phyloP scores from a whole-genome alignment of 2,888 invertebrate genomes.

The Lordiphosa fenestrarum region DNA sequence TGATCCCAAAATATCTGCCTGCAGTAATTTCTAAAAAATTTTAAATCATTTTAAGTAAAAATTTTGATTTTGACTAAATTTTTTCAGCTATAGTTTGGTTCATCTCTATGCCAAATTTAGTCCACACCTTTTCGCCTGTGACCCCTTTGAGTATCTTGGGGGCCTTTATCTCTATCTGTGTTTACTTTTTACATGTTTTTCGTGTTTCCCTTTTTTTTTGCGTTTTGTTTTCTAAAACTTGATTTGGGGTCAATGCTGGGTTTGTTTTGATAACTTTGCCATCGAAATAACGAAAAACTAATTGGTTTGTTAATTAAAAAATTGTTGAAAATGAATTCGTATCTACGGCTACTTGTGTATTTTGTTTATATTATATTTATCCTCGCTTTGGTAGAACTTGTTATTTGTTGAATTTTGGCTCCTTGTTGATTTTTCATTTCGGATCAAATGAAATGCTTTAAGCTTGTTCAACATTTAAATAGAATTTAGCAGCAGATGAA shows the following conservation, averaged over 20 bases:
- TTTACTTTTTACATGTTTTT: constrained; percentile 49
- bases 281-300: constrained; percentile 61
- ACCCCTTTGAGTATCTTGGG: constrained; percentile 2
- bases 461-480: constrained; percentile 10
- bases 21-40: too few species aligned
- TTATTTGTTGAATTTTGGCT: constrained; percentile 5
- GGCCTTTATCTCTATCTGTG: constrained; percentile 27
- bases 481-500: too few species aligned
- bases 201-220: constrained; percentile 27
- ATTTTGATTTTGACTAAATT: too few species aligned
- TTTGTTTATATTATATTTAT: constrained; percentile 20
- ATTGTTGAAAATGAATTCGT: constrained; percentile 44
- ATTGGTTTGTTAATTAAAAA: constrained; percentile 75
- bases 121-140: neutral
- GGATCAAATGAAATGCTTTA: constrained; percentile 8
- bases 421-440: neutral
- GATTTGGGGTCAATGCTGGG: constrained; percentile 70
- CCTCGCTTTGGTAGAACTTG: constrained; percentile 5
- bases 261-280: constrained; percentile 35
- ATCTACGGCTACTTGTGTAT: constrained; percentile 27
- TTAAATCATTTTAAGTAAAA: too few species aligned
- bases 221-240: constrained; percentile 45
- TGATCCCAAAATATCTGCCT: too few species aligned
- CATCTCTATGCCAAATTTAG: neutral
- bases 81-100: too few species aligned